These are phyloP conservation scores for Monopterus albus DNA, from an alignment of 2,113 vertebrate species.

Conservation along the genomic window DNA sequence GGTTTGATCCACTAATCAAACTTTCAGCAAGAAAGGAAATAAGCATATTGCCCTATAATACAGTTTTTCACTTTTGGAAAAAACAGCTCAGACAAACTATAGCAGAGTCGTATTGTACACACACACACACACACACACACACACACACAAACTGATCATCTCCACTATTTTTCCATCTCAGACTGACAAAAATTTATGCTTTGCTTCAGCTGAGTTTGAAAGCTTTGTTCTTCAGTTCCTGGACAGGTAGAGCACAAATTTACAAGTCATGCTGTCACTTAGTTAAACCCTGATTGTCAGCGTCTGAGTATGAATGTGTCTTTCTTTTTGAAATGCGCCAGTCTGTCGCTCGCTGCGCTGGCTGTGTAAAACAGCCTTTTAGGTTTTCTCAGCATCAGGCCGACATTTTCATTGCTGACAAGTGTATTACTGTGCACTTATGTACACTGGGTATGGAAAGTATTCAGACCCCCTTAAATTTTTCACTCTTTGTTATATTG, in stretches of 20 bases:
- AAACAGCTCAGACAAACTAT: background rate
- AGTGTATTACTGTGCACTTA: too few relatives aligned
- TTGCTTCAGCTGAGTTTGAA: conserved; percentile 95
- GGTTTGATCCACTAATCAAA: background rate
- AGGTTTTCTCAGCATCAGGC: conserved; percentile 2
- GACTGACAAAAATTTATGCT: conserved; percentile 95
- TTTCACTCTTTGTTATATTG: too few relatives aligned
- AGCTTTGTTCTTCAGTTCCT: conserved; percentile 98
- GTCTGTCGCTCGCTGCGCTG: conserved; percentile 15
- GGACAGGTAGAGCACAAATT: conserved; percentile 88
- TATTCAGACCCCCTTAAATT: too few relatives aligned
- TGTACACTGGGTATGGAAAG: too few relatives aligned
- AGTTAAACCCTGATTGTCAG: conserved; percentile 44
- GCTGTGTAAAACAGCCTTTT: conserved; percentile 15
- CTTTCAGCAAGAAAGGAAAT: background rate
- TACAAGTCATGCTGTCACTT: conserved; percentile 52
- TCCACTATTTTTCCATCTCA: conserved; percentile 58
- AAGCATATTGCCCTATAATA: background rate
- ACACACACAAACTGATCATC: conserved; percentile 1
- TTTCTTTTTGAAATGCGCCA: conserved; percentile 52
- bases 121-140: too few relatives aligned
- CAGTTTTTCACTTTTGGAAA: background rate
- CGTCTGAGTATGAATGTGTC: conserved; percentile 8
- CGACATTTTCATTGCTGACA: conserved; percentile 52
- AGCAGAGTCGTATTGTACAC: background rate